These are phyloP conservation scores for Meghimatium bilineatum DNA, from an alignment of 2,888 invertebrate genomes.

Conservation along the genomic window DNA sequence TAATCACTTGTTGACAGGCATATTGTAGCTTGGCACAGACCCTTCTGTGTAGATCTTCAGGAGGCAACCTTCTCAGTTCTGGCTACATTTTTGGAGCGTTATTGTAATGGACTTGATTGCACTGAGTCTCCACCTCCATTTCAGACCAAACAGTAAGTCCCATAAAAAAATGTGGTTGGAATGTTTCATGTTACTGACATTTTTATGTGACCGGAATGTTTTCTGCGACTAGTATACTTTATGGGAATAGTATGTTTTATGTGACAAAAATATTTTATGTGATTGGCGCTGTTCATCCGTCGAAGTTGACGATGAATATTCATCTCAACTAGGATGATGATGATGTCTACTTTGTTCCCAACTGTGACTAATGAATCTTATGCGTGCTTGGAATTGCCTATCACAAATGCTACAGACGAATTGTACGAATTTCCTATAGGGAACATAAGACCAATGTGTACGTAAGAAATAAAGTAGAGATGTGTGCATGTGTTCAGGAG, in stretches of 20 bases:
- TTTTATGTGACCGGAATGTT: not conserved
- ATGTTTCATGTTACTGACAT: not conserved
- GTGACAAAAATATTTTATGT: not conserved
- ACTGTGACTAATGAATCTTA: too few species aligned
- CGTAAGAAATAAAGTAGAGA: too few species aligned
- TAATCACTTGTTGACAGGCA: slow-evolving; percentile 71
- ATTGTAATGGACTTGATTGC: slow-evolving; percentile 79
- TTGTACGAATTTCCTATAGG: too few species aligned
- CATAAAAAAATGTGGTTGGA: not conserved
- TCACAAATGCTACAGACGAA: too few species aligned
- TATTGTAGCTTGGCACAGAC: slow-evolving; percentile 80
- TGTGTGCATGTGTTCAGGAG: too few species aligned
- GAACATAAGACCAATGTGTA: too few species aligned
- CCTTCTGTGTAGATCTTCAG: slow-evolving; percentile 82
- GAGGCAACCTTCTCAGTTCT: slow-evolving; percentile 81
- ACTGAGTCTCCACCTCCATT: slow-evolving; percentile 77
- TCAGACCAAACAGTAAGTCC: slow-evolving; percentile 73
- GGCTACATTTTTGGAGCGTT: slow-evolving; percentile 80
- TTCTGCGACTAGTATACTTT: not conserved
- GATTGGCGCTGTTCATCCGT: too few species aligned
- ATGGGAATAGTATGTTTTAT: not conserved
- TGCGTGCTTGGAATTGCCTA: too few species aligned
- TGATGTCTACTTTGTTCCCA: too few species aligned
- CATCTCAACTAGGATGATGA: too few species aligned
- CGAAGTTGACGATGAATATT: too few species aligned